Evolutionary conservation across 1,140 invertebrate species (phyloP).

Genomic region (Leptopilina clavipes): DNA sequence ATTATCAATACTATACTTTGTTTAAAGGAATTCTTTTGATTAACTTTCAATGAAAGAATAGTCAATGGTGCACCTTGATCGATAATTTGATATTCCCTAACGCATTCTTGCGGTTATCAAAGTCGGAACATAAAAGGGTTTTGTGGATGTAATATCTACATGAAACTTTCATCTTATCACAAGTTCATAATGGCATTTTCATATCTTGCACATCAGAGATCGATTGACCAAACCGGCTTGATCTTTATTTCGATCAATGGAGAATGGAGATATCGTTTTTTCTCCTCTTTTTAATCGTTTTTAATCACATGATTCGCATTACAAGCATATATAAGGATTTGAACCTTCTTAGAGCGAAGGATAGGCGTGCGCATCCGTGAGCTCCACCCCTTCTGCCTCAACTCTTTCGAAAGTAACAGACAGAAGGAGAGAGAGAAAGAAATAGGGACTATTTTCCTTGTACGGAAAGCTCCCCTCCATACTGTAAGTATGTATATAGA

Average conservation of each 20-base stretch:
- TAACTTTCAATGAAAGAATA: too few species aligned
- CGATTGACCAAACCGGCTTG: slow-evolving; percentile 6
- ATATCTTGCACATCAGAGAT: not conserved
- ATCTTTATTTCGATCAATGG: slow-evolving; percentile 20
- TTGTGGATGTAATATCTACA: not conserved
- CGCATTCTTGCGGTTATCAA: slow-evolving; percentile 6
- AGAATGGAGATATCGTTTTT: slow-evolving; percentile 27
- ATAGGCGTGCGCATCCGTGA: slow-evolving; percentile 38
- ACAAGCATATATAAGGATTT: too few species aligned
- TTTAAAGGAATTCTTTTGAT: too few species aligned
- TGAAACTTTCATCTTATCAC: slow-evolving; percentile 1
- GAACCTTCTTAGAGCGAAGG: slow-evolving; percentile 9
- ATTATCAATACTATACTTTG: too few species aligned
- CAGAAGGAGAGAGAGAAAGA: too few species aligned
- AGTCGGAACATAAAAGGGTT: not conserved
- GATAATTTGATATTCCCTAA: not conserved
- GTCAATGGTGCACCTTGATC: not conserved
- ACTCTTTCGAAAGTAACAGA: slow-evolving; percentile 18
- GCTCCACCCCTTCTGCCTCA: slow-evolving; percentile 38
- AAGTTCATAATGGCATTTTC: slow-evolving; percentile 22
- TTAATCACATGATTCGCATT: slow-evolving; percentile 8
- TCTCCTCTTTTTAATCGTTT: slow-evolving; percentile 17
- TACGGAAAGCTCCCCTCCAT: slow-evolving; percentile 21
- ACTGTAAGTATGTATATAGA: slow-evolving; percentile 1
- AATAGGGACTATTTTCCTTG: not conserved